Conservation (phyloP, 1,140 invertebrate species). For the Drosophila mayri region DNA sequence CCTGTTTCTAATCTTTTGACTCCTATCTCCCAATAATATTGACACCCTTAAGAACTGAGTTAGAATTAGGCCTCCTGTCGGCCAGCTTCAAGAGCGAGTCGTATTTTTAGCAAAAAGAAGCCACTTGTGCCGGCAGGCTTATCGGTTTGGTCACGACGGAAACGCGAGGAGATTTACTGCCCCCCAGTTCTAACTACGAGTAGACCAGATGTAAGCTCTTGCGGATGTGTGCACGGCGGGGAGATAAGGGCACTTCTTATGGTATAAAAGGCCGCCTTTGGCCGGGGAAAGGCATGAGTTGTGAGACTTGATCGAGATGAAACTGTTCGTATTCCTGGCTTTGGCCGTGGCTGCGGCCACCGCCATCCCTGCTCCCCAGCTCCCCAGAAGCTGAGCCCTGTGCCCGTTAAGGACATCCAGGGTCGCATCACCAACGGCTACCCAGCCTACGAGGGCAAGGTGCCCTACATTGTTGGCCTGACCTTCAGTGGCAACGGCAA, state of each 20-base stretch:
- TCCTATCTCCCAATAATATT: background rate
- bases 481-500: conserved; percentile 69
- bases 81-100: background rate
- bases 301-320: conserved; percentile 23
- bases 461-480: conserved; percentile 86
- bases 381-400: conserved; percentile 36
- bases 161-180: conserved; percentile 24
- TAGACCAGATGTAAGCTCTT: background rate
- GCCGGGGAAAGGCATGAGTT: conserved; percentile 6
- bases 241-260: conserved; percentile 6
- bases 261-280: conserved; percentile 20
- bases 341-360: conserved; percentile 37
- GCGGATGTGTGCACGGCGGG: background rate
- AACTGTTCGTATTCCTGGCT: conserved; percentile 39
- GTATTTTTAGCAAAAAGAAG: conserved; percentile 16
- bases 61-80: background rate
- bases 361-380: conserved; percentile 28
- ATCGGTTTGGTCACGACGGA: conserved; percentile 5
- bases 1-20: too few species aligned
- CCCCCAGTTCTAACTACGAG: background rate
- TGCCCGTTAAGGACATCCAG: conserved; percentile 52
- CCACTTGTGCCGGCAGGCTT: conserved; percentile 3
- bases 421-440: conserved; percentile 80
- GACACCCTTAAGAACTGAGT: background rate
- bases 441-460: conserved; percentile 84